Evolutionary conservation across 2,888 invertebrate species (phyloP), one percentile per base, ranked within the genome.

Genomic region (Galerucella nymphaeae): DNA sequence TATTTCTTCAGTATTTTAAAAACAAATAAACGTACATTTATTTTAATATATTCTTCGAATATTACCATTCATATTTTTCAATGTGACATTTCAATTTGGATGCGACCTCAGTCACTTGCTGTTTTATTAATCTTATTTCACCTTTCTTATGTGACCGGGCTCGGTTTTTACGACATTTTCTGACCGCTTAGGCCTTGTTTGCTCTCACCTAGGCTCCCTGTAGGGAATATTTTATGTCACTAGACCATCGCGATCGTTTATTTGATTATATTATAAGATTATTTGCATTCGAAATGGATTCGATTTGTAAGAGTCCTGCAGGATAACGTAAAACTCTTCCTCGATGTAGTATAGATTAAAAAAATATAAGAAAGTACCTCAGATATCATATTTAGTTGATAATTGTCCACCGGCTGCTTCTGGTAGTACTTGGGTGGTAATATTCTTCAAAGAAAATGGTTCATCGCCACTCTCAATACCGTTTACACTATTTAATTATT

Each of bases 121-220:
- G 86, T 85, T 86, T 86, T 86, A 85, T 85, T 80, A 83, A 80
- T 79, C 82, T 81, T 86, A 86, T 85, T 85, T 85, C 84, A 85
- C 83, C 80, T 83, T 83, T 84, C 83, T 85, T 84, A 84, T 84
- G 84, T 81, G 83, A 83, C 82, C 78, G 79, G 77, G 79, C 80
- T 80, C 78, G 79, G 79, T 80, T 76, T 83, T 82, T 83, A 83
- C 79, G 82, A 82, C 82, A 79, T 80, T 81, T 80, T 75, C 73
- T 80, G 80, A 80, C 81, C 82, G 82, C 81, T 78, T 64, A 80
- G 77, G 78, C 81, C 79, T 79, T 80, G 80, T 81, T 81, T 80
- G 80, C 81, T 78, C 78, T 80, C 78, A 80, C 78, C 77, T 76
- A 76, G 74, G 77, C 74, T 80, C 82, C 75, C 82, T 70, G 82